These are phyloP conservation scores for Callospermophilus lateralis DNA, from an alignment of 2,113 vertebrate species.

Conservation along the genomic window DNA sequence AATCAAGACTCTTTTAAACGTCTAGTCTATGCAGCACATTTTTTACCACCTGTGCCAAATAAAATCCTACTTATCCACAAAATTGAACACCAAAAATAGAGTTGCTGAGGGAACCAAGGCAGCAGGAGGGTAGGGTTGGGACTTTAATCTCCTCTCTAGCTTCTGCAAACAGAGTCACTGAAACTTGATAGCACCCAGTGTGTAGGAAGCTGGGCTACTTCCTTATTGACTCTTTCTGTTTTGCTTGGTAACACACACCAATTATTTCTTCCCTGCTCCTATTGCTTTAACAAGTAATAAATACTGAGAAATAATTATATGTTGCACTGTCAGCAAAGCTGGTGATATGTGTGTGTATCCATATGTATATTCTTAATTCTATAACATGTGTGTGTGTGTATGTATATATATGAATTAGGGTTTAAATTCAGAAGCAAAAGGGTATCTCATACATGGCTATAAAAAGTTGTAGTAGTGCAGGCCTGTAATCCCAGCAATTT, in stretches of 20 bases:
- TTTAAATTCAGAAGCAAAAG: not conserved
- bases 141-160: too few relatives aligned
- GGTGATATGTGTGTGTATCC: too few relatives aligned
- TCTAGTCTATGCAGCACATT: not conserved
- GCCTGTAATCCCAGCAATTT: too few relatives aligned
- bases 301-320: not conserved
- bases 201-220: rapidly evolving
- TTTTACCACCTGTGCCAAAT: not conserved
- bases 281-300: not conserved
- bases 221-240: not conserved
- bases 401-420: not conserved
- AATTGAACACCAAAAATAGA: not conserved
- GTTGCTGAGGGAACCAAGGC: rapidly evolving
- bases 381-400: too few relatives aligned
- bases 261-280: not conserved
- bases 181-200: too few relatives aligned
- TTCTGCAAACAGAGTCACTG: not conserved
- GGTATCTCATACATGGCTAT: not conserved
- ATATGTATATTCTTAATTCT: too few relatives aligned
- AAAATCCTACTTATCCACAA: not conserved
- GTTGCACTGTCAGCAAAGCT: not conserved
- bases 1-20: not conserved
- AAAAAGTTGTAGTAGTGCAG: not conserved
- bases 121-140: not conserved
- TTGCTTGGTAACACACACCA: not conserved